Evolutionary conservation across 2,113 vertebrate species (phyloP).

Genomic region (Globicephala melas): DNA sequence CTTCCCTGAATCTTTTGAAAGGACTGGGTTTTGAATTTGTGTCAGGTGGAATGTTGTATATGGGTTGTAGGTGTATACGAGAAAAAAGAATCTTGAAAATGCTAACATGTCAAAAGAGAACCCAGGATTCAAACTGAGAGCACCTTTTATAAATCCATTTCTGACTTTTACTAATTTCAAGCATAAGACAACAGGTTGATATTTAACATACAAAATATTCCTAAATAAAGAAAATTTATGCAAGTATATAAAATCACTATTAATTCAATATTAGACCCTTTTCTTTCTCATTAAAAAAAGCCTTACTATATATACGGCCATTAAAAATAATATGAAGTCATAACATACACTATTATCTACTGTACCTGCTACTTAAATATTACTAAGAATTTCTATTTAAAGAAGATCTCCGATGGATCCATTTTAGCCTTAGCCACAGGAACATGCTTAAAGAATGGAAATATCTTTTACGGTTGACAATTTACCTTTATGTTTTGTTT

Average conservation of each 20-base stretch:
- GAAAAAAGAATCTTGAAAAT: not conserved
- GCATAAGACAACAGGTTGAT: not conserved
- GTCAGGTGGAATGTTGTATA: not conserved
- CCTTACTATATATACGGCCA: rapidly evolving
- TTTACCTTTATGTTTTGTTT: constrained; percentile 17
- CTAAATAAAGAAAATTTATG: not conserved
- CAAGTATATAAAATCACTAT: not conserved
- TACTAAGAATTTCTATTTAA: constrained; percentile 10
- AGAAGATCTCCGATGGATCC: not conserved
- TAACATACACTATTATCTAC: not conserved
- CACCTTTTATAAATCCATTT: not conserved
- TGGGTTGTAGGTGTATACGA: not conserved
- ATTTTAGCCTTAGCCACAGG: constrained; percentile 23
- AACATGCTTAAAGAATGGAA: constrained; percentile 29
- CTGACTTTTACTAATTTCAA: not conserved
- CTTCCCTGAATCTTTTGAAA: not conserved
- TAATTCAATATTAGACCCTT: not conserved
- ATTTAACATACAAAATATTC: not conserved
- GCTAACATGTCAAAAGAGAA: not conserved
- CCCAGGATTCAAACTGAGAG: not conserved
- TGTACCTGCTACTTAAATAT: not conserved
- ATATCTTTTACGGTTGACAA: not conserved
- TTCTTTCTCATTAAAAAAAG: not conserved
- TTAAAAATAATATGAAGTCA: not conserved
- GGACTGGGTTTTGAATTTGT: not conserved